phyloP scores from a whole-genome alignment of 2,797 vertebrate species.

The Poecilia wingei region DNA sequence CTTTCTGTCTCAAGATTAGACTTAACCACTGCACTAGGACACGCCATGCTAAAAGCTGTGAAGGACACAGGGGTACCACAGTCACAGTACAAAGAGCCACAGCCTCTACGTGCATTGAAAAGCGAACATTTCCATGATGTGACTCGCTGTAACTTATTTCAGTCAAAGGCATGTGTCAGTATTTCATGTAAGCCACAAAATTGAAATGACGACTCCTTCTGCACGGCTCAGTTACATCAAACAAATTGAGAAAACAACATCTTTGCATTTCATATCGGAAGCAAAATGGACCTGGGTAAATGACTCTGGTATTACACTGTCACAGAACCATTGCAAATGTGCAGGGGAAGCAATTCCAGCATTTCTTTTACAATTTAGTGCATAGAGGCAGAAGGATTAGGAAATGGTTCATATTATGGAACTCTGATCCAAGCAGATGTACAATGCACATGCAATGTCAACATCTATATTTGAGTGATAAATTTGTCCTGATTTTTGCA shows the following conservation, averaged over 20 bases:
- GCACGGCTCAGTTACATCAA: constrained; percentile 48
- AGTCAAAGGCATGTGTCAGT: constrained; percentile 41
- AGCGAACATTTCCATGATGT: constrained; percentile 29
- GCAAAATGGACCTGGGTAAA: constrained; percentile 57
- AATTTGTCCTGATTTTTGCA: constrained; percentile 48
- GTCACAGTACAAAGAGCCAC: constrained; percentile 4
- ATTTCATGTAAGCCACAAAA: constrained; percentile 43
- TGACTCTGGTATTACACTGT: constrained; percentile 62
- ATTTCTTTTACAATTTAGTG: constrained; percentile 65
- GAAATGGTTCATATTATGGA: constrained; percentile 59
- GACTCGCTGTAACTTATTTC: constrained; percentile 49
- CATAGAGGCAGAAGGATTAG: constrained; percentile 60
- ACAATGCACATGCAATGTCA: constrained; percentile 59
- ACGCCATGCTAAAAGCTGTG: background rate
- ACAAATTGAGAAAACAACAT: constrained; percentile 48
- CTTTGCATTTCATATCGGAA: constrained; percentile 47
- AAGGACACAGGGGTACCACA: constrained; percentile 2
- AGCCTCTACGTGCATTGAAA: constrained; percentile 14
- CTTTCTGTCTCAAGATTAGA: constrained; percentile 15
- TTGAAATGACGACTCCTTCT: constrained; percentile 29
- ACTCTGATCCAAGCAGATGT: constrained; percentile 48
- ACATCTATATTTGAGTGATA: constrained; percentile 64
- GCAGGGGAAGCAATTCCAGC: constrained; percentile 65
- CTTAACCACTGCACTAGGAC: constrained; percentile 30
- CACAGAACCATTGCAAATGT: constrained; percentile 64